Conservation (phyloP, 30 jellyfish, hydroid and myxozoan species). For the Aurelia aurita complex sp. Pacific region DNA sequence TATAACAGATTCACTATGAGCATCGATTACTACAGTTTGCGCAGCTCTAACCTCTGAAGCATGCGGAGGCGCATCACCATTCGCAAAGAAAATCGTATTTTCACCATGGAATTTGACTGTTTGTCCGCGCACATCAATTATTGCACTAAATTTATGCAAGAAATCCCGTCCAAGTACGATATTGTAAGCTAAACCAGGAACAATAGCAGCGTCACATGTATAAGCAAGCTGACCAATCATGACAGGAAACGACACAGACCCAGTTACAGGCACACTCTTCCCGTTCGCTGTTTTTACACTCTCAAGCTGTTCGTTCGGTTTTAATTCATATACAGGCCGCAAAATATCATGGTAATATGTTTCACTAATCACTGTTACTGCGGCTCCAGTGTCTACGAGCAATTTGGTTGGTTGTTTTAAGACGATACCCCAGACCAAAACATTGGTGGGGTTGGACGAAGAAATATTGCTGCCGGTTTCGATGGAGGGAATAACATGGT, state of each 20-base stretch:
- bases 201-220: not conserved
- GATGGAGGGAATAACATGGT: too few relatives aligned
- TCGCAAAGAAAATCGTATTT: not conserved
- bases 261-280: not conserved
- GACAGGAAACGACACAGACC: slow-evolving; percentile 5
- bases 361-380: too few relatives aligned
- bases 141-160: slow-evolving; percentile 7
- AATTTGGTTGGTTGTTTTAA: too few relatives aligned
- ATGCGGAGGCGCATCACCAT: not conserved
- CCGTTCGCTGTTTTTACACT: slow-evolving; percentile 12
- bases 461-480: too few relatives aligned
- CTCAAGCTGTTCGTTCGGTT: not conserved
- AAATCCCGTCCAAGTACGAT: slow-evolving; percentile 13
- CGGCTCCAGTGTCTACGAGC: too few relatives aligned
- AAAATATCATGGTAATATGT: too few relatives aligned
- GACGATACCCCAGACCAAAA: too few relatives aligned
- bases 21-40: not conserved
- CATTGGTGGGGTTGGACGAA: too few relatives aligned
- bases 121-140: slow-evolving; percentile 5
- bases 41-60: not conserved
- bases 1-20: not conserved
- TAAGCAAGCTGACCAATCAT: not conserved
- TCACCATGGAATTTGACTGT: not conserved
- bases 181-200: slow-evolving; percentile 5
- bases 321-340: too few relatives aligned